These are phyloP conservation scores for Butorides virescens DNA, from an alignment of 2,113 vertebrate species.

Conservation along the genomic window DNA sequence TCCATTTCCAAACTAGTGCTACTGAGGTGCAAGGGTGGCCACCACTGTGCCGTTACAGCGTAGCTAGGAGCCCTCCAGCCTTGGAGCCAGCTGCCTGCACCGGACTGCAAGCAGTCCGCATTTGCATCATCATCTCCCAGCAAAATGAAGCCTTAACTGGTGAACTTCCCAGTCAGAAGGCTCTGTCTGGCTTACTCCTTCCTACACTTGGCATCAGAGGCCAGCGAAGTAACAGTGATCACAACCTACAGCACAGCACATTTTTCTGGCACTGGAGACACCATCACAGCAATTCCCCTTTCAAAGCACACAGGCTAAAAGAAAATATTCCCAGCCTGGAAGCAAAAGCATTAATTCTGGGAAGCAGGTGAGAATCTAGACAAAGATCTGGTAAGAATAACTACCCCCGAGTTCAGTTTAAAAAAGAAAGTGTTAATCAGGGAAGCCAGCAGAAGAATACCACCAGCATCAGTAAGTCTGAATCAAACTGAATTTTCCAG, in stretches of 20 bases:
- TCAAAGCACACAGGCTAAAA: not conserved
- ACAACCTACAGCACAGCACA: not conserved
- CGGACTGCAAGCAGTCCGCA: not conserved
- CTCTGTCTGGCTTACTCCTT: not conserved
- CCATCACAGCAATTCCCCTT: not conserved
- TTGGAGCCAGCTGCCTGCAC: not conserved
- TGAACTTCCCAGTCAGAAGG: not conserved
- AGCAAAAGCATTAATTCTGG: not conserved
- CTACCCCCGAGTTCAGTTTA: not conserved
- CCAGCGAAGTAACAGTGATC: not conserved
- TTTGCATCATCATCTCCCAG: not conserved
- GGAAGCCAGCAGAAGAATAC: not conserved
- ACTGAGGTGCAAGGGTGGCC: fast-evolving
- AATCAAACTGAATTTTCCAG: not conserved
- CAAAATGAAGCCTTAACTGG: not conserved
- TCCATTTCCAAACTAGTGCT: not conserved
- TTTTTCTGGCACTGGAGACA: not conserved
- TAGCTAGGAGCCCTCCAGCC: not conserved
- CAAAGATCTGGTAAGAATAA: not conserved
- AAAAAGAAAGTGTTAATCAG: not conserved
- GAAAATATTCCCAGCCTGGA: not conserved
- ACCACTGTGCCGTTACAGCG: not conserved
- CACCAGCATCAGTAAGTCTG: not conserved
- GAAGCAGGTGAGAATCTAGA: not conserved
- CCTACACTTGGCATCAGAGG: not conserved